Conservation (phyloP, 2,797 vertebrate genomes). For the Hydrophis major region DNA sequence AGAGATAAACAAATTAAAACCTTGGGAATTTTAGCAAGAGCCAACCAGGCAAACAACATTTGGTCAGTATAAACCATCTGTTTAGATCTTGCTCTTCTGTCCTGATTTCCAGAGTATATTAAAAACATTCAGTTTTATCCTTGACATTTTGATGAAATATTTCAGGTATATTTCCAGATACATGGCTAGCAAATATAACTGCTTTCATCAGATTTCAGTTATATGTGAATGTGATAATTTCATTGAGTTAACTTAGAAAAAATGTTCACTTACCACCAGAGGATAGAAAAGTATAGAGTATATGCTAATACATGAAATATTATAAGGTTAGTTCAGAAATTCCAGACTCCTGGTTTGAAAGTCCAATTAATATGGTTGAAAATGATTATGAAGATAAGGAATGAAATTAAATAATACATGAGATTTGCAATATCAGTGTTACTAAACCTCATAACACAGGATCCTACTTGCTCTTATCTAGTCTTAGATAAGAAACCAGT, state of each 20-base stretch:
- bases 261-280: not conserved
- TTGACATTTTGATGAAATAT: slow-evolving; percentile 13
- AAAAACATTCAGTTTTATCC: not conserved
- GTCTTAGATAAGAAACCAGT: not conserved
- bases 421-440: not conserved
- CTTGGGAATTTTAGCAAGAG: not conserved
- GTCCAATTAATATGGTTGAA: not conserved
- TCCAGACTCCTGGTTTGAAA: not conserved
- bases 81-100: slow-evolving; percentile 29
- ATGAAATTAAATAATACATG: not conserved
- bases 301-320: not conserved
- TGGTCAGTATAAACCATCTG: slow-evolving; percentile 20
- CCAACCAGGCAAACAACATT: not conserved
- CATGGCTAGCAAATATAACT: not conserved
- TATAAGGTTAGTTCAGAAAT: not conserved
- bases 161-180: not conserved
- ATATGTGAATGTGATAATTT: slow-evolving; percentile 12
- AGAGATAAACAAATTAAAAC: not conserved
- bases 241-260: not conserved
- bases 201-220: not conserved
- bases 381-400: not conserved
- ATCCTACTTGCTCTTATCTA: not conserved
- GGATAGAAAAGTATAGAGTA: not conserved
- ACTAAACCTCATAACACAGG: not conserved
- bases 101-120: slow-evolving; percentile 11